Evolutionary conservation across 2,797 vertebrate species (phyloP).

Genomic region (Taenioides sp.): DNA sequence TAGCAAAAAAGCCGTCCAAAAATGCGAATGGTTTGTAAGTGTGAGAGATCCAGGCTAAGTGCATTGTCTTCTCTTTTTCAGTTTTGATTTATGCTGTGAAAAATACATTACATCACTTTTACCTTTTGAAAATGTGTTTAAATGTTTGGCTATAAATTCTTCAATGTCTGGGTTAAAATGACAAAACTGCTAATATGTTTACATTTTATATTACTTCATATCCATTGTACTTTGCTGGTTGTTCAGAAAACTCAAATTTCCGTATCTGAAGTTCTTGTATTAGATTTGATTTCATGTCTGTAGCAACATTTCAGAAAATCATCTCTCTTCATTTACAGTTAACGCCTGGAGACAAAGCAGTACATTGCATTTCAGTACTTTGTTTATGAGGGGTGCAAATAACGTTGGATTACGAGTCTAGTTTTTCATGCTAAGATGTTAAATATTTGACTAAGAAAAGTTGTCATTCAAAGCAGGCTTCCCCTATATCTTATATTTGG

Average conservation of each 20-base stretch:
- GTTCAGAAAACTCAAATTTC: constrained; percentile 69
- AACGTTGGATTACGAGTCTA: constrained; percentile 86
- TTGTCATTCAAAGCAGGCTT: constrained; percentile 72
- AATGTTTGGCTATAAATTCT: constrained; percentile 30
- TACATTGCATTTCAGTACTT: constrained; percentile 42
- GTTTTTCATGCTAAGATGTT: constrained; percentile 83
- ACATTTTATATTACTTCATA: constrained; percentile 79
- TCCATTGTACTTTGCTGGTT: constrained; percentile 76
- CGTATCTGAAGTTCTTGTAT: constrained; percentile 31
- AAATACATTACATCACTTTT: constrained; percentile 42
- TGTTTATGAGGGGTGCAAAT: constrained; percentile 81
- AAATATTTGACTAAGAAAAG: constrained; percentile 86
- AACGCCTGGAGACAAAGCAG: constrained; percentile 47
- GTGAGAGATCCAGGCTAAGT: constrained; percentile 49
- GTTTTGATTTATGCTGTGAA: constrained; percentile 35
- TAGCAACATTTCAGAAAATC: constrained; percentile 53
- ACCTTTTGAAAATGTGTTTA: constrained; percentile 42
- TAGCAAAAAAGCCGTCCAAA: constrained; percentile 55
- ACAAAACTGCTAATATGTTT: constrained; percentile 77
- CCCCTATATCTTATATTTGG: constrained; percentile 74
- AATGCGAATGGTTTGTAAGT: constrained; percentile 46
- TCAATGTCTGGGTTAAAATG: constrained; percentile 57
- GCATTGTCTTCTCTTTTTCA: constrained; percentile 38
- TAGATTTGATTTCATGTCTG: constrained; percentile 56
- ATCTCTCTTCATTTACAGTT: constrained; percentile 51